Percentiles rank a stretch among this genome's conserved stretches.
These are phyloP conservation scores for Mormyrops boulengeri DNA, from an alignment of 2,797 vertebrate species.

Conservation along the genomic window DNA sequence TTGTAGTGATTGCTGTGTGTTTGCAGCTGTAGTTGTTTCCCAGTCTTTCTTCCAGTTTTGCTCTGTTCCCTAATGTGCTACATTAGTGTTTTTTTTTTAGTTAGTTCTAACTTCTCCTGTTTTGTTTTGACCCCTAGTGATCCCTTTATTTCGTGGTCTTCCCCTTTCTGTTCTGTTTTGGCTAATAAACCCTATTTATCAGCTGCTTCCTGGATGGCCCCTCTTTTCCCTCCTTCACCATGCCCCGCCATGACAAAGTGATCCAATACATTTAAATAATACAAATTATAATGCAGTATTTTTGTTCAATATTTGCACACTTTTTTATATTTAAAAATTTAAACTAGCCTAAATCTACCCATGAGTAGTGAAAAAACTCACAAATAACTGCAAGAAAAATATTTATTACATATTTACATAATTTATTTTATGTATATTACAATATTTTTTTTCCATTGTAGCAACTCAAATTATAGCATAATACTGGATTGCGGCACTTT, in stretches of 20 bases:
- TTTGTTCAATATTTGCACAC: not conserved
- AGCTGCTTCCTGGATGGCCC: not conserved
- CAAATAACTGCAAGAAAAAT: slow-evolving; percentile 22
- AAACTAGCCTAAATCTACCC: not conserved
- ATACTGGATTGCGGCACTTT: not conserved
- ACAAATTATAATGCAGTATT: not conserved
- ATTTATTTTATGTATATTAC: not conserved
- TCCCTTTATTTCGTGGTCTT: not conserved
- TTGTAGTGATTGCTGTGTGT: not conserved
- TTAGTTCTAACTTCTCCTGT: not conserved
- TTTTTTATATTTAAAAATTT: not conserved
- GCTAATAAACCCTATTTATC: not conserved
- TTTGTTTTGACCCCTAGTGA: not conserved
- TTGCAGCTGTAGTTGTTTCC: not conserved
- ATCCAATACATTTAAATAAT: not conserved
- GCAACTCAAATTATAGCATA: not conserved
- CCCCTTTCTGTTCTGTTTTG: not conserved
- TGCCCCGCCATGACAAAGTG: not conserved
- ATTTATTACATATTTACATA: slow-evolving; percentile 33
- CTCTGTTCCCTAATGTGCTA: not conserved
- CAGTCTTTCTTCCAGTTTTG: not conserved
- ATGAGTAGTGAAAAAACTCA: not conserved
- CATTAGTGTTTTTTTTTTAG: not conserved
- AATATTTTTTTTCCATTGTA: not conserved
- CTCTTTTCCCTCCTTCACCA: not conserved